Base-by-base conservation (phyloP, 2,888 invertebrate genomes). In the Spodoptera picta region DNA sequence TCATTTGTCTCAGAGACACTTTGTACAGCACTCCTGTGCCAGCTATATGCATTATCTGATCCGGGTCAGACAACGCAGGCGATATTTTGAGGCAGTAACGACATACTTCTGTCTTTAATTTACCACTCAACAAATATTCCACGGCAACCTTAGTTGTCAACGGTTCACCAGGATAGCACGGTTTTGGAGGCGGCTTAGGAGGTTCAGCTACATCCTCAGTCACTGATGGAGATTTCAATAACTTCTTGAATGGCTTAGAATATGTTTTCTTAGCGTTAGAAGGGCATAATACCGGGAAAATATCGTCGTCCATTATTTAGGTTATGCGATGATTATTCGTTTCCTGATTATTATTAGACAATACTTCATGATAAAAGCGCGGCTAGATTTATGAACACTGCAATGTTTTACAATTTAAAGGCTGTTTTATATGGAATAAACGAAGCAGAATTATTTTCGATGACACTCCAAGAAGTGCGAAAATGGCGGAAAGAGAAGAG, bases 1-100 rank as follows among this genome's bases (percentile, higher is more conserved):
- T 82, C 83, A 94, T 92, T 71, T 92, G 89, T 48, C 85, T 83
- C 52, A 94, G 83, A 36, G 91, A 83, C 14, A 94, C 88, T 75
- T 90, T 90, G 62, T 90, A 92, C 2, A 91, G 42, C 1, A 81
- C 79, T 43, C 85, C 87, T 53, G 84, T 82, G 31, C 87, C 86
- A 10, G 85, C 90, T 43, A 94, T 80, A 49, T 92, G 87, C 43
- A 93, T 74, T 36, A 90, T 79, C 75, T 89, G 90, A 44, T 92
- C 93, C 48, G 92, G 67, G 70, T 91, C 91, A 9, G 89, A 87
- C 43, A 94, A 72, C 0, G 80, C 71, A 19, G 80, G 69, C 0
- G 86, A 81, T 23, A 89, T 73, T 63, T 86, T 82, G 4, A 94
- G 76, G 56, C 94, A 94, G 73, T 89, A 94, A 51, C 91, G 87